Percentiles rank a stretch among this genome's conserved stretches.
phyloP scores from a whole-genome alignment of 1,140 invertebrate species.

The Cydia amplana region DNA sequence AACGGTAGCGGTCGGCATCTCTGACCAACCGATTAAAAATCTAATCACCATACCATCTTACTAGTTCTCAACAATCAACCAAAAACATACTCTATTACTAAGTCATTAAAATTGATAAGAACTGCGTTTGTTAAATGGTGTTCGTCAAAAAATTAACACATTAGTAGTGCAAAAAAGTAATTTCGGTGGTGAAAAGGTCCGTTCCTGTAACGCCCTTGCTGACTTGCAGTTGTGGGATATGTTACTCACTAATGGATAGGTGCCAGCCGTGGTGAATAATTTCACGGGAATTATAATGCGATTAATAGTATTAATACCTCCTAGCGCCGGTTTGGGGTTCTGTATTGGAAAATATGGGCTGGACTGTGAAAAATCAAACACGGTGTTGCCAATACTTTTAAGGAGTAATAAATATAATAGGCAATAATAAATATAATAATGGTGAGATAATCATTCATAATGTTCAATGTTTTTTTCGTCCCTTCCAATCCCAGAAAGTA shows the following conservation, averaged over 20 bases:
- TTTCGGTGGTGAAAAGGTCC: conserved; percentile 14
- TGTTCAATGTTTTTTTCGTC: no score
- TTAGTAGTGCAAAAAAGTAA: conserved; percentile 27
- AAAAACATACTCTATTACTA: background rate
- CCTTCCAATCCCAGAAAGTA: no score
- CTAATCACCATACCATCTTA: background rate
- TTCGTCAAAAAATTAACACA: conserved; percentile 26
- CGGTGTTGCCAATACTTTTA: no score
- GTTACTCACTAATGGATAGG: conserved; percentile 61
- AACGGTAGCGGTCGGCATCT: conserved; percentile 2
- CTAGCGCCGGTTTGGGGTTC: conserved; percentile 1
- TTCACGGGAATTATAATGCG: conserved; percentile 59
- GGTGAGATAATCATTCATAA: no score
- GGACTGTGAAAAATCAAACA: background rate
- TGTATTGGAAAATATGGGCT: background rate
- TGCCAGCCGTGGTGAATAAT: conserved; percentile 52
- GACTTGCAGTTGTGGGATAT: conserved; percentile 45
- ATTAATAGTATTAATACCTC: no score
- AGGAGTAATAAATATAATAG: no score
- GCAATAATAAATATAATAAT: no score
- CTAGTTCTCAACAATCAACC: background rate
- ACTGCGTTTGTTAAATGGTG: background rate
- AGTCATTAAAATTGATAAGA: background rate
- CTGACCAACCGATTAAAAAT: background rate
- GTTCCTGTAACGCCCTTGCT: conserved; percentile 28